Base-by-base conservation (phyloP, 2,888 invertebrate species). In the Seira ritae region DNA sequence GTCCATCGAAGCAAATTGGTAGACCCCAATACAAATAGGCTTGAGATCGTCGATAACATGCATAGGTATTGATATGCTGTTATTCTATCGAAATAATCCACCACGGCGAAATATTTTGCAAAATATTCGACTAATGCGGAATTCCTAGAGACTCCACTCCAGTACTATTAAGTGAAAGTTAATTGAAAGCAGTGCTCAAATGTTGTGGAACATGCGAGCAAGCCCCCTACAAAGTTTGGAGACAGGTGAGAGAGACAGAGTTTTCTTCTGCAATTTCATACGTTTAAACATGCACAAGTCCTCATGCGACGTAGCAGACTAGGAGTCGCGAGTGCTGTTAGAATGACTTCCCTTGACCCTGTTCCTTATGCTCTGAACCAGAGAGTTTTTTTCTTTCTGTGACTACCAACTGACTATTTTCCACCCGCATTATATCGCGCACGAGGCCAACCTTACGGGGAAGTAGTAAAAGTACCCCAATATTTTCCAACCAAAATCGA, bases 311-410 rank as follows among this genome's bases (percentile, higher is more conserved):
- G 8, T 31, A 31, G 31, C 8, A 31, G 31, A 31, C 31, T 31
- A 8, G 31, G 3, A 31, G 31, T 31, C 31, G 31, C 55, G 15
- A 15, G 55, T 55, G 55, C 15, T 55, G 15, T 12, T 55, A 37
- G 62, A 73, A 69, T 69, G 80, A 80, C 80, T 80, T 80, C 80
- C 80, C 80, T 80, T 80, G 80, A 80, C 80, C 80, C 80, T 74
- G 67, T 74, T 69, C 80, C 24, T 22, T 31, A 31, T 55, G 1
- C 15, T 4, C 31, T 31, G 31, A 55, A 55, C 15, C 12, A 3
- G 12, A 17, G 6, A 42, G 12, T 12, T 12, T 42, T 12, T n/a
- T 12, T 15, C 55, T 55, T 8, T 55, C 55, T 8, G 8, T 8
- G 3, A 31, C 55, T 15, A 55, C 55, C 6, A 55, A 55, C 31